Conservation (phyloP, 2,797 vertebrate species). For the Sorex maritimensis region DNA sequence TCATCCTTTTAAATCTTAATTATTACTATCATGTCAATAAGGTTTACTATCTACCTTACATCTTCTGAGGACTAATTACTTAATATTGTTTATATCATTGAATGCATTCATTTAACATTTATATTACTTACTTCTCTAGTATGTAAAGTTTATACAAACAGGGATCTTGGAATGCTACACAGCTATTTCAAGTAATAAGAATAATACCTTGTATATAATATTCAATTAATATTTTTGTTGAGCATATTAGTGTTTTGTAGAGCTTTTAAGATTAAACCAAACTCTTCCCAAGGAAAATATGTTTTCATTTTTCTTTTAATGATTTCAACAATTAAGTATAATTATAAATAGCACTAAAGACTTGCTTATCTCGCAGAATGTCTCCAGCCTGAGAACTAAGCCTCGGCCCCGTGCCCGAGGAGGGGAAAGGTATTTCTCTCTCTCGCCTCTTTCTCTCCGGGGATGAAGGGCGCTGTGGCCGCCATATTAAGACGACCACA, state of each 20-base stretch:
- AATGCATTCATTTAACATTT: constrained; percentile 10
- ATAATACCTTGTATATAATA: neutral
- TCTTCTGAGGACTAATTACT: constrained; percentile 42
- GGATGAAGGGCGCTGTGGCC: no score
- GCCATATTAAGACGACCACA: no score
- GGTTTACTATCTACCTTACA: neutral
- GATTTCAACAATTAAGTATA: neutral
- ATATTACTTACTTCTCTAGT: constrained; percentile 5
- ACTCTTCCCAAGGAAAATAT: neutral
- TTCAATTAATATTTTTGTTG: constrained; percentile 33
- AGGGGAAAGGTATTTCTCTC: no score
- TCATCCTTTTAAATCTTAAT: constrained; percentile 31
- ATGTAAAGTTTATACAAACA: neutral
- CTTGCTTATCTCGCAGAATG: no score
- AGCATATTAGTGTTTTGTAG: constrained; percentile 30
- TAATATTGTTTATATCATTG: neutral
- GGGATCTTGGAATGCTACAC: neutral
- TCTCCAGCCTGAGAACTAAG: no score
- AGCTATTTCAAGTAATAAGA: constrained; percentile 18
- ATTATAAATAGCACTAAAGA: neutral
- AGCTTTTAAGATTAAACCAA: constrained; percentile 2
- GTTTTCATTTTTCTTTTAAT: constrained; percentile 34
- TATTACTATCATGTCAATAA: constrained; percentile 19
- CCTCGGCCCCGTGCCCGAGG: no score
- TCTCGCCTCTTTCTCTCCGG: no score